Base-by-base conservation (phyloP, 2,888 invertebrate genomes). In the Chamaedrilus cognettii region DNA sequence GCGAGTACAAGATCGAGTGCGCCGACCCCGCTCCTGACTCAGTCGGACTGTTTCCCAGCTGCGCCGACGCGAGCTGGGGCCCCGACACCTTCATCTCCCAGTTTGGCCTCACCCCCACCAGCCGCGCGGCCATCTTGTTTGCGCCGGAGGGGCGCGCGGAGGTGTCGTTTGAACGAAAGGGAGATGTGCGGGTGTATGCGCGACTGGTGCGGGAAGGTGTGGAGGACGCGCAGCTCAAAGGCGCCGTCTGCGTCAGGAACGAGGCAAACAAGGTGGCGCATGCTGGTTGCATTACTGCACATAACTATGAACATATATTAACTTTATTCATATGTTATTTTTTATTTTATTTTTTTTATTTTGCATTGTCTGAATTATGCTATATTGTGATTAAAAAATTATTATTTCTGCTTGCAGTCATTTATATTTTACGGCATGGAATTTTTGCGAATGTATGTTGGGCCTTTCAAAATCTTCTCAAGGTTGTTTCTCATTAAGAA, bases 161-260 rank as follows among this genome's bases (percentile, higher is more conserved):
- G 60, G 67, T 76, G 2, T 35, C 58, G 52, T 77, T 78, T 84
- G 88, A 88, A 59, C 93, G 92, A 81, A 94, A 94, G 78, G 88
- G 90, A 75, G 87, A 88, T 65, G 91, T 97, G 2, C 78, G 75
- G 60, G 73, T 83, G 30, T 77, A 81, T 30, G 81, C 81, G 65
- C 79, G 83, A 66, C 77, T 83, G 61, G 74, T 78, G 32, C 77
- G 77, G 66, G 80, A 81, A 49, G 82, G 80, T n/a, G 73, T 79
- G 77, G 75, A 74, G 50, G 80, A 81, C 26, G 80, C 81, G 31
- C 77, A 76, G 11, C 77, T 83, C 33, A 82, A 83, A 67, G 56
- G 76, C 33, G 77, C 77, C 69, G 78, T 82, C 67, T 70, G 67
- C 5, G 81, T 81, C 34, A 70, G 76, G 50, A 80, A 81, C 63